Conservation (phyloP, 2,888 invertebrate genomes). For the Onchidella celtica region DNA sequence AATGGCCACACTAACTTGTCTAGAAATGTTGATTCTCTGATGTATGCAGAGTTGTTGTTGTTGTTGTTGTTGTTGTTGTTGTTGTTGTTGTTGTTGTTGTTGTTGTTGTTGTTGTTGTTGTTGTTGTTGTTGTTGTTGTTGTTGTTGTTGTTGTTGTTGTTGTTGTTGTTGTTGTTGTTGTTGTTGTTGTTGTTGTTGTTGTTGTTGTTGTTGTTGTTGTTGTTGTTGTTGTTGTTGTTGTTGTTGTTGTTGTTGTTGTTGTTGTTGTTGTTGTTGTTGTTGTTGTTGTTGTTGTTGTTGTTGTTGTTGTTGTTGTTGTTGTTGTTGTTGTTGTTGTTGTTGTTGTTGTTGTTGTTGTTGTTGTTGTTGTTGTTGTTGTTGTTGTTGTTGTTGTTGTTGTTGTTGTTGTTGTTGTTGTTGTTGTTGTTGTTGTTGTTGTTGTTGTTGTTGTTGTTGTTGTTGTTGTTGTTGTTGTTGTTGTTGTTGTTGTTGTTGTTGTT, state of each 20-base stretch:
- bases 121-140: neutral
- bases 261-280: slow-evolving; percentile 17
- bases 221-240: slow-evolving; percentile 18
- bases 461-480: neutral
- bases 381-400: neutral
- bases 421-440: neutral
- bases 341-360: slow-evolving; percentile 9
- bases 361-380: neutral
- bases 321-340: slow-evolving; percentile 22
- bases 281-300: slow-evolving; percentile 15
- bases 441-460: neutral
- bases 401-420: neutral
- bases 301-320: neutral
- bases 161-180: neutral
- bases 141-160: neutral
- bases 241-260: slow-evolving; percentile 17
- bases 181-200: neutral
- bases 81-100: neutral
- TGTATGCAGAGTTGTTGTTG: neutral
- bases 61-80: neutral
- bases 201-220: neutral
- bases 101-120: neutral
- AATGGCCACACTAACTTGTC: no score
- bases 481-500: neutral
- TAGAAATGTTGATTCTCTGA: no score